phyloP scores from a whole-genome alignment of 2,797 vertebrate genomes.

The Hoplostethus mediterraneus region DNA sequence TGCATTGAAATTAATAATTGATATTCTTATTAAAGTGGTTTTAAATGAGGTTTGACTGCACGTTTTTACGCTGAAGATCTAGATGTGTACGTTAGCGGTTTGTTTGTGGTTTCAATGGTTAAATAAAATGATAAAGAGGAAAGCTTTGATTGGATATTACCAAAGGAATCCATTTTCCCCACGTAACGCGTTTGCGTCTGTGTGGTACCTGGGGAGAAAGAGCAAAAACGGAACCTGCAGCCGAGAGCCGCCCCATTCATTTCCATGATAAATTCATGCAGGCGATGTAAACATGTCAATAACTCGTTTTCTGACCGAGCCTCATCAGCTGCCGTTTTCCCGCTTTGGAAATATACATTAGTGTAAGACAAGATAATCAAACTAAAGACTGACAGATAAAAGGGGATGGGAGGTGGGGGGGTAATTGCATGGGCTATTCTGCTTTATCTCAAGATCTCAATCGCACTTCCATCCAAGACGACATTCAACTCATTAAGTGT shows the following conservation, averaged over 20 bases:
- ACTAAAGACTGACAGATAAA: too few species aligned
- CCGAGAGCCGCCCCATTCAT: not conserved
- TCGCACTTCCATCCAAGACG: too few species aligned
- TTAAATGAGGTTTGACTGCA: not conserved
- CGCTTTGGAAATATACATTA: slow-evolving; percentile 10
- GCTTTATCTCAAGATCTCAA: too few species aligned
- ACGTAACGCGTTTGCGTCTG: slow-evolving; percentile 23
- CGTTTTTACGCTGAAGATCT: not conserved
- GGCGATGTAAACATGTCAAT: slow-evolving; percentile 34
- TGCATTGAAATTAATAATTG: slow-evolving; percentile 10
- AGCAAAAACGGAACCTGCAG: slow-evolving; percentile 25
- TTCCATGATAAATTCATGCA: slow-evolving; percentile 15
- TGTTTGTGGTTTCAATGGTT: slow-evolving; percentile 5
- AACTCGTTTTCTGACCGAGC: slow-evolving; percentile 11
- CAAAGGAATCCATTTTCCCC: slow-evolving; percentile 35
- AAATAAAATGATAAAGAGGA: slow-evolving; percentile 17
- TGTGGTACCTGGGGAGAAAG: slow-evolving; percentile 18
- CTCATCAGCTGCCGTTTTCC: slow-evolving; percentile 28
- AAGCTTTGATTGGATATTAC: not conserved
- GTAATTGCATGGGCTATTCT: too few species aligned
- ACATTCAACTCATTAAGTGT: too few species aligned
- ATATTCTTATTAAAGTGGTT: not conserved
- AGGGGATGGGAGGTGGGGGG: too few species aligned
- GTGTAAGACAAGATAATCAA: not conserved
- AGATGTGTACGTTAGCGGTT: not conserved